Evolutionary conservation across 2,888 invertebrate genomes (phyloP), one percentile per base, ranked within the genome.

Genomic region (Callyntrura sp.): DNA sequence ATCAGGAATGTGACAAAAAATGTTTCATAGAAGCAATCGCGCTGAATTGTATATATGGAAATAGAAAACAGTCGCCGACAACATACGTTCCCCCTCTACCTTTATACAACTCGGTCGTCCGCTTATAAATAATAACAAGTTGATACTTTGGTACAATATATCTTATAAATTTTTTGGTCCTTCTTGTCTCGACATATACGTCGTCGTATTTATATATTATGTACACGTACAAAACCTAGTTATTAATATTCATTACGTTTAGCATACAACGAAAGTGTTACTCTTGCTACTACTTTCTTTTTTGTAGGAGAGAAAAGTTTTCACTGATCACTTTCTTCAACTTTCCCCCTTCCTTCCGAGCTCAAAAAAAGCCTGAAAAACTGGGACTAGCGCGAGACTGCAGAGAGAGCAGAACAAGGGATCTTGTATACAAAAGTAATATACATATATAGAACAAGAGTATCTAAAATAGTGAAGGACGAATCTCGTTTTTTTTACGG

Each of bases 301-400:
- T 55, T 55, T 57, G 57, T 57, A 5, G 8, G 6, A n/a, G n/a
- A n/a, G n/a, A n/a, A n/a, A n/a, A n/a, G n/a, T 6, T 57, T 57
- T 57, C 57, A 57, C 57, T 57, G 57, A 57, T 57, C 57, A 57
- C 57, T 57, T 57, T 57, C 57, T 57, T 20, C 57, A 57, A 45
- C 45, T 43, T 70, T n/a, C 17, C 43, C n/a, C n/a, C n/a, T 35
- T 70, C 14, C 43, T 17, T 5, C 17, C n/a, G 28, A n/a, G 3
- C 6, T n/a, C 9, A 35, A n/a, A 70, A 35, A 70, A 17, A 43
- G 70, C n/a, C n/a, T 43, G 70, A 70, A 28, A 11, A 25, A 45
- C 6, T n/a, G n/a, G n/a, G n/a, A n/a, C n/a, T n/a, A n/a, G n/a
- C n/a, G n/a, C n/a, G n/a, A n/a, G n/a, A n/a, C n/a, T n/a, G n/a